Base-by-base conservation (phyloP, 53 echinoderm and acorn worm species). In the Astropecten irregularis region DNA sequence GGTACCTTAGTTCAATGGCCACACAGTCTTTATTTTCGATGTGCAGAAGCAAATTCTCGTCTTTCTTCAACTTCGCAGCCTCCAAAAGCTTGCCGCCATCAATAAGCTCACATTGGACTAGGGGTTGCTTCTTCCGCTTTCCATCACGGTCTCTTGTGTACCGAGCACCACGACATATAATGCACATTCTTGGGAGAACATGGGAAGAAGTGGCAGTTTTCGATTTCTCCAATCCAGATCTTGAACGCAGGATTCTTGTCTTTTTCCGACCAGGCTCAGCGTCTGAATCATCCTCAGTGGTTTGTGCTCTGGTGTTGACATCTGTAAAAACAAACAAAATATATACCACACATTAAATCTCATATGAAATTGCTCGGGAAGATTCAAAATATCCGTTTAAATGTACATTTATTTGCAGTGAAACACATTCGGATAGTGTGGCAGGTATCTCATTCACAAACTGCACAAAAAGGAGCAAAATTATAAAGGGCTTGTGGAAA, bases 11-110 rank as follows among this genome's bases (percentile, higher is more conserved):
- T 47, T 71, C 71, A 47, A 71, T 71, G 46, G 71, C 48, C 22
- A 71, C 71, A 71, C 71, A 71, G 49, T 71, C 71, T 71, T 33
- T 71, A 49, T 71, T 71, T 34, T 65, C 66, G 8, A 71, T 71
- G 26, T 71, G 71, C 8, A 50, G 32, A 28, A 71, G 36, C 25
- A 71, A 27, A 36, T 71, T 46, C 16, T 71, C 47, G 1, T 71
- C 71, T 71, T 71, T 16, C 25, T 71, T 71, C 71, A 71, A 27
- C 71, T 25, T 71, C 7, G 71, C 71, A 47, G 71, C 71, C 4
- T 44, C 9, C 47, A 71, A 33, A 33, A 48, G 50, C 49, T 33
- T 33, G 3, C 71, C 71, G 18, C 71, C 48, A 47, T 71, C 49
- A 50, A 50, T 47, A 28, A 71, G 49, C 50, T 31, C 71, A 50